A percentile compares a stretch with the other conserved stretches of the same genome.
Conservation (phyloP, 2,113 vertebrate species). For the Pimephales promelas region DNA sequence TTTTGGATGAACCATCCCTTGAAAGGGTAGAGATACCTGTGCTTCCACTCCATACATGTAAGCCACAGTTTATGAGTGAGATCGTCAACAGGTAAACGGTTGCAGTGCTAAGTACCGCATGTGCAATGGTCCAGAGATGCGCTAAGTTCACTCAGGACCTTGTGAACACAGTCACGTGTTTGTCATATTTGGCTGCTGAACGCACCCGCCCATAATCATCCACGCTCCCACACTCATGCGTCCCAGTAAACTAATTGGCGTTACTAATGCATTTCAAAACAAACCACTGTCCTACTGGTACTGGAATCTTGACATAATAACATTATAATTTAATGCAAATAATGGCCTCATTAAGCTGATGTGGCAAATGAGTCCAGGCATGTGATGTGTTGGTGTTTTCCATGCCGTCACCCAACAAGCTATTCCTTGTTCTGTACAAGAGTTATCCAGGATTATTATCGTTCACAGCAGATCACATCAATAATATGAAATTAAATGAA, state of each 20-base stretch:
- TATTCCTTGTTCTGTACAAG: slow-evolving; percentile 43
- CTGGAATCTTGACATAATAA: slow-evolving; percentile 75
- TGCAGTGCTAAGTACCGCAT: slow-evolving; percentile 9
- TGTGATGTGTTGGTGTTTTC: slow-evolving; percentile 45
- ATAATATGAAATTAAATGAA: background rate
- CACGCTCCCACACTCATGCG: slow-evolving; percentile 58
- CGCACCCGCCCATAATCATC: slow-evolving; percentile 60
- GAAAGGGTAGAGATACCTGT: background rate
- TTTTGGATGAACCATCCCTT: background rate
- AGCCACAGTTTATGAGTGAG: background rate
- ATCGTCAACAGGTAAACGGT: slow-evolving; percentile 48
- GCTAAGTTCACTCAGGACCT: slow-evolving; percentile 51
- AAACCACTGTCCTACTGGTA: slow-evolving; percentile 70
- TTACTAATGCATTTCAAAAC: slow-evolving; percentile 78
- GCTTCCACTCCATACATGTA: background rate
- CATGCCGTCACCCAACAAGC: slow-evolving; percentile 35
- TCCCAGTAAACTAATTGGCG: slow-evolving; percentile 82
- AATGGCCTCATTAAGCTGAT: slow-evolving; percentile 71
- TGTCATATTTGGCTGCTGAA: slow-evolving; percentile 47
- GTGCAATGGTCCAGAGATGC: slow-evolving; percentile 54
- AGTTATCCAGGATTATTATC: slow-evolving; percentile 28
- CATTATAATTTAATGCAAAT: slow-evolving; percentile 77
- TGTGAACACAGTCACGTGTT: slow-evolving; percentile 57
- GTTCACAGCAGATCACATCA: background rate
- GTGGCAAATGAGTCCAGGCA: slow-evolving; percentile 67